These are phyloP conservation scores for Ochropleura plecta DNA, from an alignment of 2,888 invertebrate species.

Conservation along the genomic window DNA sequence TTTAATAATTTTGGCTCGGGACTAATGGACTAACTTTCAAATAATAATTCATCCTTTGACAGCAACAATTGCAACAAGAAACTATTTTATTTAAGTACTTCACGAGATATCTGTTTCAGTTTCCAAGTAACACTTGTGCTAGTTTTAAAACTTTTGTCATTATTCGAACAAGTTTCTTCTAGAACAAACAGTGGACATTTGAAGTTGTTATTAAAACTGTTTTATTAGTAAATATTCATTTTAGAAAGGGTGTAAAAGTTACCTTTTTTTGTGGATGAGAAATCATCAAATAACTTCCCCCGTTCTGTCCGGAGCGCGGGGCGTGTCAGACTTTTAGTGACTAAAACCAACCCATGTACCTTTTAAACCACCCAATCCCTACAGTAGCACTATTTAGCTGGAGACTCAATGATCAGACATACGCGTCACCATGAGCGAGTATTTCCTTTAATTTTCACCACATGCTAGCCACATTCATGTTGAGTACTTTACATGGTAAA, in stretches of 20 bases:
- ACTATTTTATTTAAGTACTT: conserved; percentile 33
- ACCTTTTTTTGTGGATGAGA: no score
- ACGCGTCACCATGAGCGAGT: neutral
- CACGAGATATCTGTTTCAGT: conserved; percentile 31
- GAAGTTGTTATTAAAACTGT: conserved; percentile 15
- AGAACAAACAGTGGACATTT: conserved; percentile 5
- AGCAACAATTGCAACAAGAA: conserved; percentile 21
- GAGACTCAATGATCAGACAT: neutral
- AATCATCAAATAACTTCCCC: no score
- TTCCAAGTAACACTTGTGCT: conserved; percentile 14
- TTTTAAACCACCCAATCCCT: no score
- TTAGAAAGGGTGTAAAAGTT: no score
- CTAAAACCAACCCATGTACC: no score
- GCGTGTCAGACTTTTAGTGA: no score
- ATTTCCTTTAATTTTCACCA: neutral
- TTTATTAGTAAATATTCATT: neutral
- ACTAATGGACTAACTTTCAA: conserved; percentile 4
- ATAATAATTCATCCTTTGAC: conserved; percentile 30
- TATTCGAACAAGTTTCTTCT: conserved; percentile 34
- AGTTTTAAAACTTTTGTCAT: conserved; percentile 37
- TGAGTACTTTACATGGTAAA: neutral
- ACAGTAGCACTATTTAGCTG: neutral
- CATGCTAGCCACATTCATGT: neutral
- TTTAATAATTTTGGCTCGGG: conserved; percentile 8
- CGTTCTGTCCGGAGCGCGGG: no score